Evolutionary conservation across 2,797 vertebrate species (phyloP), one percentile per base, ranked within the genome.

Genomic region (Acipenser ruthenus): DNA sequence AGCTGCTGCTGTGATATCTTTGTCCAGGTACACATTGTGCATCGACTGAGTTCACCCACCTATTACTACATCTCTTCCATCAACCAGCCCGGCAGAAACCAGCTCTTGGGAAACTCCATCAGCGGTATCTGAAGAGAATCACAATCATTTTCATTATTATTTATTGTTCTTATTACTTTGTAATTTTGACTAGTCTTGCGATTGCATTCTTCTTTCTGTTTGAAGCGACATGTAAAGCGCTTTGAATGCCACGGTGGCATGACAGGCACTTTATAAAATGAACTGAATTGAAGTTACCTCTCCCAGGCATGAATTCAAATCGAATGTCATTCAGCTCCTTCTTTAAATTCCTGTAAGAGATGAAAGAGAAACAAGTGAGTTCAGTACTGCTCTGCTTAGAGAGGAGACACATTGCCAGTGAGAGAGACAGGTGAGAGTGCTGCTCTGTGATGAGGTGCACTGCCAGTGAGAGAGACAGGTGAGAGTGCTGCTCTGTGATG

Each of bases 91-190:
- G 10, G 97, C 97, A 63, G 95, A 96, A 82, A 98, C 97, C 74
- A 99, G 92, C 73, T 99, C 97, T 82, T 99, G 96, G 66, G 97
- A 99, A 70, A 99, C 96, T 0, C 96, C 97, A 13, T 99, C 96
- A 67, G 96, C 95, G n/a, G 97, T 98, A 88, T 99, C 97, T 99
- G 87, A 69, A 70, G 72, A 66, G 78, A 59, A 11, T 56, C n/a
- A 4, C 53, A 56, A 13, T 13, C 10, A 56, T 56, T 56, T 56
- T 13, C n/a, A 13, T 56, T 56, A 13, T 56, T 56, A 56, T 56
- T 56, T 56, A 10, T 12, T 58, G 6, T 12, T 15, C 3, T 37
- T 4, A 58, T 11, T 58, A 58, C 55, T 58, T 37, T 37, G 37
- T 37, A 37, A 37, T 37, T 37, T 37, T 37, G 3, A 37, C 37